Evolutionary conservation across 1,140 invertebrate species (phyloP).

Genomic region (Drosophila burlai): DNA sequence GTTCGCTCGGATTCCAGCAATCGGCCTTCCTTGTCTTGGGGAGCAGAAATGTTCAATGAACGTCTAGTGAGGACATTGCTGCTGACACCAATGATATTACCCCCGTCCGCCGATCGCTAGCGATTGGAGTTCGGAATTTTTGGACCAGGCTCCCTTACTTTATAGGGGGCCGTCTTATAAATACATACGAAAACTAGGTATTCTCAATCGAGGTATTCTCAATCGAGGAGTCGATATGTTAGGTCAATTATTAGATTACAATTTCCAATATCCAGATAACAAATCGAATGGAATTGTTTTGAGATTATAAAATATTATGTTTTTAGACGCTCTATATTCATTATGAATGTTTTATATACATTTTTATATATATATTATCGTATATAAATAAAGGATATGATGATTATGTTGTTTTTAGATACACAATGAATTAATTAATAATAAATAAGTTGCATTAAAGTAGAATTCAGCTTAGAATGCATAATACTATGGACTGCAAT

Average conservation of each 20-base stretch:
- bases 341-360: no score
- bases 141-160: constrained; percentile 73
- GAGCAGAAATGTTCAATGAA: constrained; percentile 81
- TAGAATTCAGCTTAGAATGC: no score
- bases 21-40: constrained; percentile 78
- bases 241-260: neutral
- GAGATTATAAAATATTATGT: neutral
- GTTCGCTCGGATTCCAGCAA: neutral
- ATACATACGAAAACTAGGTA: constrained; percentile 28
- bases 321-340: no score
- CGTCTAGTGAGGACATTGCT: constrained; percentile 78
- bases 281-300: neutral
- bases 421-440: no score
- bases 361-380: no score
- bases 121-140: constrained; percentile 69
- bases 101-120: constrained; percentile 56
- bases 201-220: neutral
- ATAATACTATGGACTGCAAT: no score
- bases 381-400: no score
- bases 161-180: constrained; percentile 64
- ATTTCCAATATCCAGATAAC: no score
- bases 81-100: constrained; percentile 78
- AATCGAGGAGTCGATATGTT: neutral
- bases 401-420: neutral
- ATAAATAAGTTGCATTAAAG: no score